Conservation (phyloP, 2,888 invertebrate genomes). For the Psylliodes chrysocephalus region DNA sequence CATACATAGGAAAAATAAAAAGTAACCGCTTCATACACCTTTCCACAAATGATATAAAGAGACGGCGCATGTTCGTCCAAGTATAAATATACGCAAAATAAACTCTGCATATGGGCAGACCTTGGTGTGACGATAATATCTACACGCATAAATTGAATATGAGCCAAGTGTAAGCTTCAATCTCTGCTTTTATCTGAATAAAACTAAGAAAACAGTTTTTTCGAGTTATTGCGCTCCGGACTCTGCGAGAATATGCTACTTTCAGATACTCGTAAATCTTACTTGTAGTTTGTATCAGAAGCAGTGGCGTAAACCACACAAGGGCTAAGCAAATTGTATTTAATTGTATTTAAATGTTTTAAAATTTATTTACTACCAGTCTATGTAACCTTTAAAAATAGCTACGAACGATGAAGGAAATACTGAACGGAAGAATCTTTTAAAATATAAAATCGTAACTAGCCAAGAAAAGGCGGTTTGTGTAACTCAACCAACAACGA, state of each 20-base stretch:
- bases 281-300: neutral
- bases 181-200: constrained; percentile 33
- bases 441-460: too few relatives aligned
- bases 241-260: constrained; percentile 22
- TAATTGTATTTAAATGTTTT: too few relatives aligned
- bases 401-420: too few relatives aligned
- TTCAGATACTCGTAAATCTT: constrained; percentile 28
- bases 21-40: constrained; percentile 17
- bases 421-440: too few relatives aligned
- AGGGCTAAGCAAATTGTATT: too few relatives aligned
- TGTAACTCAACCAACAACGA: too few relatives aligned
- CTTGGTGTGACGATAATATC: constrained; percentile 37
- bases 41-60: constrained; percentile 31
- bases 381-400: too few relatives aligned
- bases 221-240: constrained; percentile 10
- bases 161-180: constrained; percentile 38
- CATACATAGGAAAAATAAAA: neutral
- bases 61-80: constrained; percentile 15
- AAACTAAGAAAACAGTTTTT: constrained; percentile 33
- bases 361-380: too few relatives aligned
- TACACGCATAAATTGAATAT: constrained; percentile 40
- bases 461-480: too few relatives aligned
- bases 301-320: too few relatives aligned
- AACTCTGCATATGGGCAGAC: constrained; percentile 32
- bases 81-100: constrained; percentile 36